Evolutionary conservation across 2,888 invertebrate species (phyloP).

Genomic region (Stenodera caucasica): DNA sequence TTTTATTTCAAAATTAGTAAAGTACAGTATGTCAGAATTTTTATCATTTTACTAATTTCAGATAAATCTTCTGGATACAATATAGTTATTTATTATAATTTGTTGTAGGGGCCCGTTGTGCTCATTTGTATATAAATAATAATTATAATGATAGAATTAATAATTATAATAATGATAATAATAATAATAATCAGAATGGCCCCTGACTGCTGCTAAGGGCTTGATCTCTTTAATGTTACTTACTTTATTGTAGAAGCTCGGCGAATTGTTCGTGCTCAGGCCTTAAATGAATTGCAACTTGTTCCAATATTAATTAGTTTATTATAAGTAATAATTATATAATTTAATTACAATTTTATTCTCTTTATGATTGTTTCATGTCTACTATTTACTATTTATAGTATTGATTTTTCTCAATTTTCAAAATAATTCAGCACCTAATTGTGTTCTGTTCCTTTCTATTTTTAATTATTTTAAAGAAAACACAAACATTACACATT

Average conservation of each 20-base stretch:
- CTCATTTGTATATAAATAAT: constrained; percentile 42
- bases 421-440: constrained; percentile 18
- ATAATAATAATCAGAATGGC: constrained; percentile 30
- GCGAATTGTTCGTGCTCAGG: constrained; percentile 29
- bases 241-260: constrained; percentile 35
- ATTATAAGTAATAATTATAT: neutral
- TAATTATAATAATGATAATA: neutral
- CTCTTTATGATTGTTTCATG: neutral
- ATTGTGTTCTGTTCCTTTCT: constrained; percentile 33
- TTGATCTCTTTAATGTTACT: constrained; percentile 50
- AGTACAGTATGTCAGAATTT: neutral
- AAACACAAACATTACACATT: neutral
- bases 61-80: constrained; percentile 28
- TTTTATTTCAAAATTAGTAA: neutral
- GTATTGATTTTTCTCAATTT: constrained; percentile 16
- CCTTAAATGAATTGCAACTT: constrained; percentile 27
- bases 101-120: constrained; percentile 39
- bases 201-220: constrained; percentile 48
- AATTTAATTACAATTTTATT: neutral
- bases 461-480: no score
- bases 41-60: constrained; percentile 10
- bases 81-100: constrained; percentile 38
- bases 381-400: neutral
- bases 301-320: constrained; percentile 20
- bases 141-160: neutral